These are phyloP conservation scores for Cotesia chilonis DNA, from an alignment of 1,140 invertebrate genomes.

Conservation along the genomic window DNA sequence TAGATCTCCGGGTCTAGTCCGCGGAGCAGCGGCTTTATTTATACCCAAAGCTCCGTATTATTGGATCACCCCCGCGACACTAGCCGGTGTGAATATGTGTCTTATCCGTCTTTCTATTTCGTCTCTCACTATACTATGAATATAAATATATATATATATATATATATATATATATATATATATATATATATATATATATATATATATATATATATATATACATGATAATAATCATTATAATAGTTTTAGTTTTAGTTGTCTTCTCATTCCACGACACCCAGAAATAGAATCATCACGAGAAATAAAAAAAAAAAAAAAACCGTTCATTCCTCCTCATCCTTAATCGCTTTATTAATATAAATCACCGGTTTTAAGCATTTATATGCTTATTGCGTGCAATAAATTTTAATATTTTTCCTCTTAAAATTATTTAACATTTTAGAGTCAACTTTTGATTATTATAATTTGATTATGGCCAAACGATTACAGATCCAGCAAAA, in stretches of 20 bases:
- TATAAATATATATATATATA: no score
- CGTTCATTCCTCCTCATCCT: not conserved
- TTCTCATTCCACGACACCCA: slow-evolving; percentile 24
- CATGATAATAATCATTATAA: no score
- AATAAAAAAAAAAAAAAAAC: not conserved
- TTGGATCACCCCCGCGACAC: slow-evolving; percentile 56
- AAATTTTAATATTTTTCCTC: no score
- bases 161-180: no score
- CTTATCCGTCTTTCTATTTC: slow-evolving; percentile 47
- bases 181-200: no score
- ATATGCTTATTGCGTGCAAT: no score
- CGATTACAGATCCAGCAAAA: no score
- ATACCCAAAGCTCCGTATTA: slow-evolving; percentile 59
- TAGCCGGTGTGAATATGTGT: slow-evolving; percentile 44
- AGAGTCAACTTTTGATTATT: no score
- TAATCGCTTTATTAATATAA: slow-evolving; percentile 9
- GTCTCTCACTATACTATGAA: slow-evolving; percentile 26
- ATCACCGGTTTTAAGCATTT: not conserved
- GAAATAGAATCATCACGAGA: slow-evolving; percentile 22
- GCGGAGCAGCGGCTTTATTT: slow-evolving; percentile 50
- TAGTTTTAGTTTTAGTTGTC: not conserved
- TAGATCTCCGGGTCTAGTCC: slow-evolving; percentile 51
- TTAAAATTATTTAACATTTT: no score
- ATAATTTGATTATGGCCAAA: no score
- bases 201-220: no score